Evolutionary conservation across 2,113 vertebrate genomes (phyloP), one percentile per base, ranked within the genome.

Genomic region (Rhinogobius similis): DNA sequence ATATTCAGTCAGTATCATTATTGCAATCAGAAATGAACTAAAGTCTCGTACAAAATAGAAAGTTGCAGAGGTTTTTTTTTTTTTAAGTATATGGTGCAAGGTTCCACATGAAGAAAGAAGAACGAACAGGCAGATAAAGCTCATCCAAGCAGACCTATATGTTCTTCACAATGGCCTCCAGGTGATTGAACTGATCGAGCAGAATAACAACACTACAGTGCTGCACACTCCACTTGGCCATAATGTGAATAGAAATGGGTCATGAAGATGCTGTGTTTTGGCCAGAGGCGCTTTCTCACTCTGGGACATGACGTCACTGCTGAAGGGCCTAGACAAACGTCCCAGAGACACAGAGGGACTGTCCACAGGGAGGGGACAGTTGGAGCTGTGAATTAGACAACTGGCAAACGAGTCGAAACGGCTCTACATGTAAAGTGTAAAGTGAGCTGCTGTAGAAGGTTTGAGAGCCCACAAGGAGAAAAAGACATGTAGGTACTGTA

Each of bases 161-260:
- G 64, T 46, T 64, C 53, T 58, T 68, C 26, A 18, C 26, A 11
- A 24, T 48, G 62, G 72, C 83, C 79, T 71, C 18, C 73, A 75
- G 83, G 83, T 72, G 76, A 73, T 72, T 78, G 61, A 83, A 72
- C 73, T 74, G 67, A 78, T 82, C 48, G 55, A 59, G 80, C 72
- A 69, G 86, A 78, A 79, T 68, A 65, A 69, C 32, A 0, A 21
- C 63, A 69, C 59, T 10, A 58, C 24, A 29, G 41, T 65, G 41
- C 18, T 48, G 67, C 65, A 46, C 65, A 38, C 44, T 77, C 56
- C 10, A 18, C 69, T 84, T 76, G 65, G 67, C 48, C 58, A n/a
- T 59, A 16, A 76, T 64, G 70, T 58, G 61, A 75, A 68, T 62
- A 24, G 70, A 86, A 89, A 82, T 78, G 63, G 81, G 70, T 78